Evolutionary conservation across 2,113 vertebrate genomes (phyloP).

Genomic region (Gavia stellata): DNA sequence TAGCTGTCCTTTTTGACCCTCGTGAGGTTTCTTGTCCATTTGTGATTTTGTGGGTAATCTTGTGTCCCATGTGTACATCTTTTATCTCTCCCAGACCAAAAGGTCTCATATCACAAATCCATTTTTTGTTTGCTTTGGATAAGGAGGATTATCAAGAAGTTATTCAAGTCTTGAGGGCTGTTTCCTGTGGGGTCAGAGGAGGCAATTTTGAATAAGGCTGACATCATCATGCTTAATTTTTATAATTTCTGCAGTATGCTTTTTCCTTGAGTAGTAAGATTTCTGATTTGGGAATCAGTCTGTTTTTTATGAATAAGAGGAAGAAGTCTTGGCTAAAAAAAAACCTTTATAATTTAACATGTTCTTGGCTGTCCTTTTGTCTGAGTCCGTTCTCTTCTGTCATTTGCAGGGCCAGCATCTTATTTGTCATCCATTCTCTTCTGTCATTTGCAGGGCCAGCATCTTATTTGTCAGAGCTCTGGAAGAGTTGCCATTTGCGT

Average conservation of each 20-base stretch:
- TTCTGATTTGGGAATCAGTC: neutral
- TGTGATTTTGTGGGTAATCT: neutral
- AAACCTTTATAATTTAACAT: no score
- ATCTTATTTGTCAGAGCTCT: neutral
- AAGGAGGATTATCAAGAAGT: neutral
- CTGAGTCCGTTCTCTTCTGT: no score
- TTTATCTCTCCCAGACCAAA: neutral
- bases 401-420: no score
- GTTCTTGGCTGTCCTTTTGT: no score
- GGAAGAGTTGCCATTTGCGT: neutral
- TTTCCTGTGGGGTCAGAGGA: neutral
- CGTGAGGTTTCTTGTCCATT: neutral
- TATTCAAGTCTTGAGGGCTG: neutral
- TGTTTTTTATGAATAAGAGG: neutral
- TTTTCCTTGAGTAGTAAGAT: neutral
- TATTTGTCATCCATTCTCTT: neutral
- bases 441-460: neutral
- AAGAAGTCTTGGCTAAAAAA: neutral
- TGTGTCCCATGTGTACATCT: neutral
- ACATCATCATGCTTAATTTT: neutral
- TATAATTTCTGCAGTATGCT: neutral
- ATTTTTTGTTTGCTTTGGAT: neutral
- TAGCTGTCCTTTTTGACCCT: neutral
- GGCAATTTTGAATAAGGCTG: neutral
- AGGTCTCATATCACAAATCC: neutral